Percentiles rank a stretch among this genome's conserved stretches.
Conservation (phyloP, 2,113 vertebrate genomes). For the Scalopus aquaticus region DNA sequence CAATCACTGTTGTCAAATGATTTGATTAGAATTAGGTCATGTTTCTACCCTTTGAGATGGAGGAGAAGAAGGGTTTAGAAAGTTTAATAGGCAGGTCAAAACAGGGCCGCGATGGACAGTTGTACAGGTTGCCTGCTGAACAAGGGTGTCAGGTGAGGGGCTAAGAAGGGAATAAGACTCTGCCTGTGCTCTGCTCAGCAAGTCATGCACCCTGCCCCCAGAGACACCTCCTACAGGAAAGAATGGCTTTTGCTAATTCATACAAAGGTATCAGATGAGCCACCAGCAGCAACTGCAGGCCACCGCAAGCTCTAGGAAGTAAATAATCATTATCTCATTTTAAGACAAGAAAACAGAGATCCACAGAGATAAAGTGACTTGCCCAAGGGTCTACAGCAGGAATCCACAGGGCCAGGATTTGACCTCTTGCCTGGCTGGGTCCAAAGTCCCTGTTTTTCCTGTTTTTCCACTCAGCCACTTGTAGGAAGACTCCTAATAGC, state of each 20-base stretch:
- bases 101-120: background rate
- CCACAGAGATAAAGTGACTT: background rate
- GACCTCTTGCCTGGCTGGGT: background rate
- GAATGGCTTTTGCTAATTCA: background rate
- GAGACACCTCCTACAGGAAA: background rate
- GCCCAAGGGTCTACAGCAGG: too few species aligned
- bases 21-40: background rate
- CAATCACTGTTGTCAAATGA: background rate
- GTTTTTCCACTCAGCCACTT: background rate
- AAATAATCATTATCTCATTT: background rate
- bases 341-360: background rate
- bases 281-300: background rate
- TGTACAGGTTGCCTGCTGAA: background rate
- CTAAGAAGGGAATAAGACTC: background rate
- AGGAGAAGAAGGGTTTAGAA: background rate
- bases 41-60: background rate
- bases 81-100: background rate
- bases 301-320: background rate
- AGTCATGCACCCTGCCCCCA: background rate
- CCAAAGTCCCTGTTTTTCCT: background rate
- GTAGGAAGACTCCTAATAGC: background rate
- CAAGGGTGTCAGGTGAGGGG: background rate
- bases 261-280: background rate
- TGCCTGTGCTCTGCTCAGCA: background rate
- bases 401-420: background rate